Base-by-base conservation (phyloP, 2,113 vertebrate species). In the Panthera tigris region DNA sequence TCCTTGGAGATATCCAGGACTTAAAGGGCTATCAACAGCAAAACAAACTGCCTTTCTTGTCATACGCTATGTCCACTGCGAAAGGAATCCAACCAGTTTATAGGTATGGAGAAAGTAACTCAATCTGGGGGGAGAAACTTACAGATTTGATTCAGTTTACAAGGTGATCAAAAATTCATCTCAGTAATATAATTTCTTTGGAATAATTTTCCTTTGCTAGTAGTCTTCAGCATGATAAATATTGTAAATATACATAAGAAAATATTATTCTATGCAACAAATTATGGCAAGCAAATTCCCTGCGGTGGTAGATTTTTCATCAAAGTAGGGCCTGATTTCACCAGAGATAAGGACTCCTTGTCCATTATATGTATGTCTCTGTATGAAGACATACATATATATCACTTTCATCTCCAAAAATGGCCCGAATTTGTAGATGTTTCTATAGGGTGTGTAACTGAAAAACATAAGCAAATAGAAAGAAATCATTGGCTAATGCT, bases 1-100 rank as follows among this genome's bases (percentile, higher is more conserved):
- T 97, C 95, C 94, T 98, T 95, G 96, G 97, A 98, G 84, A 95
- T 97, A 96, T 97, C 95, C 86, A 97, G 85, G 85, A 87, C 63
- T 97, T 95, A 86, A 31, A 12, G 36, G 88, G 25, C 91, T 94
- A 81, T 97, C 98, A 97, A 95, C 94, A 98, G 71, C 86, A 98
- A 97, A 97, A 98, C 74, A 97, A 97, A 89, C 88, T 96, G 81
- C 52, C 39, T 97, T 88, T 95, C 48, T 96, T 96, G 25, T 91
- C 95, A 78, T 80, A 68, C 86, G 87, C 89, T 97, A 93, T 93
- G 71, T 97, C 94, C 96, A 96, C 25, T 85, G 74, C 52, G 93
- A 95, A 95, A 71, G 93, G 45, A 97, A 91, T 82, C 98, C 81
- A 95, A 92, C 85, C 94, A 94, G 65, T 96, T 92, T 94, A 84